These are phyloP conservation scores for Amblyornis subalaris DNA, from an alignment of 2,113 vertebrate genomes.

Conservation along the genomic window DNA sequence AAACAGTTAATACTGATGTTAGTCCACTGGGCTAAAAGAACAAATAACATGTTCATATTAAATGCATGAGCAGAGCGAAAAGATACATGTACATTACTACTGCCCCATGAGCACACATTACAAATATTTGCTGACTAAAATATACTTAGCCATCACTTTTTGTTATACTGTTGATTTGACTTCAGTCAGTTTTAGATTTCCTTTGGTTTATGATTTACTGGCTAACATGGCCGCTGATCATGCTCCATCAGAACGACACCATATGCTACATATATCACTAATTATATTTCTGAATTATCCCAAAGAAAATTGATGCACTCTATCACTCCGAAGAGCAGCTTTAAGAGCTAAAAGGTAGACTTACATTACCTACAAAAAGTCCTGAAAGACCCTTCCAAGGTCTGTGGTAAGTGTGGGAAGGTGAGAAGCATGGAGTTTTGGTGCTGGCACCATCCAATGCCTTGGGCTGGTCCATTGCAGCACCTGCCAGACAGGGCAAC, in stretches of 20 bases:
- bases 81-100: background rate
- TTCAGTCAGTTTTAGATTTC: slow-evolving; percentile 31
- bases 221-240: background rate
- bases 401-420: background rate
- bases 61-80: slow-evolving; percentile 40
- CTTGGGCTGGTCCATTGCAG: background rate
- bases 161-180: slow-evolving; percentile 23
- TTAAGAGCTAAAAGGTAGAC: background rate
- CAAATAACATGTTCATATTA: slow-evolving; percentile 14
- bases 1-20: slow-evolving; percentile 17
- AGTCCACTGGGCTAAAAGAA: slow-evolving; percentile 34
- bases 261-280: background rate
- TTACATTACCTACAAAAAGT: background rate
- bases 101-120: background rate
- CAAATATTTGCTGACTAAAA: slow-evolving; percentile 55
- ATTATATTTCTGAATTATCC: background rate
- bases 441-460: rapidly evolving
- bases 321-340: background rate
- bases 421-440: rapidly evolving
- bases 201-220: background rate
- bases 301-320: background rate
- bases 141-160: slow-evolving; percentile 15
- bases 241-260: background rate
- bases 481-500: rapidly evolving
- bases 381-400: background rate